Percentiles rank a stretch among this genome's conserved stretches.
Evolutionary conservation across 2,797 vertebrate species (phyloP).

Genomic region (Girardinus metallicus): DNA sequence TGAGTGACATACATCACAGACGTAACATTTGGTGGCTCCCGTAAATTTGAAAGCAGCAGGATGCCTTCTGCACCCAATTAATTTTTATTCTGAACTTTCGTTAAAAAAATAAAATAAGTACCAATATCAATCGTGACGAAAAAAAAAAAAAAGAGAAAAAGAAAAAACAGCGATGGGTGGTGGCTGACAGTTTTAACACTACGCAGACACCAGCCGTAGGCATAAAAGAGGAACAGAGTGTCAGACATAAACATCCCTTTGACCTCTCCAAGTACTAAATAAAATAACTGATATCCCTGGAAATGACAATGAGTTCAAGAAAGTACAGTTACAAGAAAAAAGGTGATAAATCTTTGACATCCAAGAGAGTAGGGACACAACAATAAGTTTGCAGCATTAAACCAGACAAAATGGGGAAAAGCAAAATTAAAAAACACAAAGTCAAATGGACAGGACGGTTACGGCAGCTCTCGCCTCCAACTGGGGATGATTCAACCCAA

Average conservation of each 20-base stretch:
- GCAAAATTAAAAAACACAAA: neutral
- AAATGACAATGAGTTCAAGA: conserved; percentile 44
- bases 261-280: conserved; percentile 40
- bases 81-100: conserved; percentile 5
- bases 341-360: conserved; percentile 10
- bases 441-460: conserved; percentile 29
- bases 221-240: conserved; percentile 32
- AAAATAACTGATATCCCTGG: conserved; percentile 34
- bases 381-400: conserved; percentile 28
- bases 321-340: conserved; percentile 19
- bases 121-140: conserved; percentile 12
- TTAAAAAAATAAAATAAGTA: neutral
- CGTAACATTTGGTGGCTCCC: conserved; percentile 18
- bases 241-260: conserved; percentile 37
- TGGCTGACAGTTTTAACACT: conserved; percentile 4
- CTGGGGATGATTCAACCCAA: conserved; percentile 1
- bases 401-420: conserved; percentile 1
- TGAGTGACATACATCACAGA: conserved; percentile 15
- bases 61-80: conserved; percentile 26
- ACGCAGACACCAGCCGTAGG: conserved; percentile 4
- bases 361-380: conserved; percentile 34
- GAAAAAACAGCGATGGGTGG: conserved; percentile 1
- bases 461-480: conserved; percentile 26
- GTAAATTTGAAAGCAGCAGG: conserved; percentile 39
- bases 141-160: neutral